A percentile compares a stretch with the other conserved stretches of the same genome.
Conservation (phyloP, 2,797 vertebrate species). For the Chanos chanos region DNA sequence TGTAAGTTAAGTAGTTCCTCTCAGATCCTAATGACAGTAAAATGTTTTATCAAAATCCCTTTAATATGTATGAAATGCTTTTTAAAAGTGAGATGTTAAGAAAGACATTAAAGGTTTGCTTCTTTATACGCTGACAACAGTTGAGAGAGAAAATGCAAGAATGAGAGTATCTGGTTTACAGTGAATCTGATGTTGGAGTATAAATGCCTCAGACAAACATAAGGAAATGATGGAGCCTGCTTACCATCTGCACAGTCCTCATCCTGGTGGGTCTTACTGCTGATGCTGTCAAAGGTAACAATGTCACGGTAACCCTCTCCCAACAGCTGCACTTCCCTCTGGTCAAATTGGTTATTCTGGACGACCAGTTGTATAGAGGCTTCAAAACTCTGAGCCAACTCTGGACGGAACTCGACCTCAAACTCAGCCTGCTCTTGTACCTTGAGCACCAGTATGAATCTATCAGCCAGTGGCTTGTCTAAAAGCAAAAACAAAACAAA, state of each 20-base stretch:
- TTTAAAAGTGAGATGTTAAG: no score
- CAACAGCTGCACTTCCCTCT: slow-evolving; percentile 65
- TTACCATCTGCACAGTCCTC: slow-evolving; percentile 55
- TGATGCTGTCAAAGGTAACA: slow-evolving; percentile 78
- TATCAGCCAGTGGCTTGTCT: slow-evolving; percentile 59
- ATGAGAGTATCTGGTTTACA: no score
- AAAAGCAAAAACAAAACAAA: slow-evolving; percentile 1
- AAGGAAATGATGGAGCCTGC: neutral
- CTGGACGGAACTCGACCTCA: slow-evolving; percentile 74
- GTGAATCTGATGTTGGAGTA: no score
- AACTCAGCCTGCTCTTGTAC: slow-evolving; percentile 65
- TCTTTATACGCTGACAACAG: no score
- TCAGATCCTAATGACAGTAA: neutral
- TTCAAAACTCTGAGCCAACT: slow-evolving; percentile 55
- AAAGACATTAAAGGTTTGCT: neutral
- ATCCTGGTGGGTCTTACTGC: slow-evolving; percentile 28
- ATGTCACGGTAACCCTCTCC: slow-evolving; percentile 80
- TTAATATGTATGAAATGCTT: neutral
- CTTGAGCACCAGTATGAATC: slow-evolving; percentile 60
- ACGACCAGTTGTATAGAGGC: slow-evolving; percentile 70
- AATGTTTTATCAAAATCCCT: neutral
- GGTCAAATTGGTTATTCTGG: slow-evolving; percentile 72
- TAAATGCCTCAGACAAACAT: no score
- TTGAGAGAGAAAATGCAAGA: no score
- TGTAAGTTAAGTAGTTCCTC: no score